Base-by-base conservation (phyloP, 2,113 vertebrate species). In the Lamprotornis superbus region DNA sequence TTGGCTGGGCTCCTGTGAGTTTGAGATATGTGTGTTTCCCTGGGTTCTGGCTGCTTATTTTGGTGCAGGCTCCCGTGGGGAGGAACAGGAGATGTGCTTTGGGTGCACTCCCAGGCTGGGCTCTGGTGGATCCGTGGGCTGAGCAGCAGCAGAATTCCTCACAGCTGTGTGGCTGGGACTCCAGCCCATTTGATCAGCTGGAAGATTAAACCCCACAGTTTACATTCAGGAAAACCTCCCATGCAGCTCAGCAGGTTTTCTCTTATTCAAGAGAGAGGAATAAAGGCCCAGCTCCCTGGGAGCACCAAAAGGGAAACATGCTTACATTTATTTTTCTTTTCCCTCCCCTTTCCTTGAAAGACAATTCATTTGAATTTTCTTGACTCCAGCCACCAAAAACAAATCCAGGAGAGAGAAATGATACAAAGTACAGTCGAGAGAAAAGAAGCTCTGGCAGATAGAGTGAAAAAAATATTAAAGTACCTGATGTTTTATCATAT, bases 31-130 rank as follows among this genome's bases (percentile, higher is more conserved):
- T 30, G n/a, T 52, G 12, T 81, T 89, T 44, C 12, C 28, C 8
- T 70, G 31, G 18, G 31, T 52, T 49, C 61, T 61, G 5, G 49
- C 31, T 73, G 35, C 83, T 50, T 12, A 4, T 68, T 89, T 68
- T 59, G 21, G 63, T 15, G 25, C 16, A 21, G 39, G 37, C 33
- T 85, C 42, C 74, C 0, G 0, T 0, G 0, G 83, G 1, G 24
- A 52, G 52, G 64, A 78, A 1, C 27, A 55, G 76, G 74, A 47
- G 52, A 15, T 0, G 4, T 15, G 59, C 57, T 65, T 9, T 37
- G 67, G 49, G 52, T 30, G 57, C n/a, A 10, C 37, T 53, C n/a
- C 49, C 37, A 12, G 50, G 3, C 16, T 33, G 74, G n/a, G 15
- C 11, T 57, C 44, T 0, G 1, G 4, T 5, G 11, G 76, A 9